Conservation (phyloP, 2,797 vertebrate genomes). For the Atherinosoma microstoma region DNA sequence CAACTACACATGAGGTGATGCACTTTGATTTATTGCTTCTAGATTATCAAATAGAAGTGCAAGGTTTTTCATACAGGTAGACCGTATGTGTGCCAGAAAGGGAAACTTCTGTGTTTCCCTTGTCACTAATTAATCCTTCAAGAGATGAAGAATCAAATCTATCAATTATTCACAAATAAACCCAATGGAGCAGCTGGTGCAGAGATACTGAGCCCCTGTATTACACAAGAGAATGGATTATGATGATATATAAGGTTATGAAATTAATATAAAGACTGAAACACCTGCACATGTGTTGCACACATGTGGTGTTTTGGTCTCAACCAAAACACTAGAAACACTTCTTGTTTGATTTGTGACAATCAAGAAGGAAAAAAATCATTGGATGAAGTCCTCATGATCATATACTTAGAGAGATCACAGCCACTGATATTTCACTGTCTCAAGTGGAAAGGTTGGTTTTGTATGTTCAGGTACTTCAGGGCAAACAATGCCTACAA, state of each 20-base stretch:
- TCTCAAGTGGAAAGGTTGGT: conserved; percentile 53
- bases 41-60: conserved; percentile 35
- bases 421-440: conserved; percentile 57
- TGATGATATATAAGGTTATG: background rate
- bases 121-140: conserved; percentile 38
- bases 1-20: conserved; percentile 3
- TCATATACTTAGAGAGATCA: conserved; percentile 16
- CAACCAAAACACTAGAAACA: background rate
- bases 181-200: conserved; percentile 40
- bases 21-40: conserved; percentile 31
- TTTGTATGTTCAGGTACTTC: conserved; percentile 65
- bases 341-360: background rate
- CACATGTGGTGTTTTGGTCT: background rate
- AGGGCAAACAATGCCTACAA: conserved; percentile 71
- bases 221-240: background rate
- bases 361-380: background rate
- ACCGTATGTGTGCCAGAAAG: conserved; percentile 12
- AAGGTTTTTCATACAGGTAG: conserved; percentile 14
- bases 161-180: conserved; percentile 54
- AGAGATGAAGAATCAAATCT: conserved; percentile 17
- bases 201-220: conserved; percentile 3
- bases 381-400: conserved; percentile 26
- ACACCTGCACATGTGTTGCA: background rate
- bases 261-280: background rate
- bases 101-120: conserved; percentile 19